Evolutionary conservation across 2,888 invertebrate genomes (phyloP).

Genomic region (Mongoloraphidia duomilia): DNA sequence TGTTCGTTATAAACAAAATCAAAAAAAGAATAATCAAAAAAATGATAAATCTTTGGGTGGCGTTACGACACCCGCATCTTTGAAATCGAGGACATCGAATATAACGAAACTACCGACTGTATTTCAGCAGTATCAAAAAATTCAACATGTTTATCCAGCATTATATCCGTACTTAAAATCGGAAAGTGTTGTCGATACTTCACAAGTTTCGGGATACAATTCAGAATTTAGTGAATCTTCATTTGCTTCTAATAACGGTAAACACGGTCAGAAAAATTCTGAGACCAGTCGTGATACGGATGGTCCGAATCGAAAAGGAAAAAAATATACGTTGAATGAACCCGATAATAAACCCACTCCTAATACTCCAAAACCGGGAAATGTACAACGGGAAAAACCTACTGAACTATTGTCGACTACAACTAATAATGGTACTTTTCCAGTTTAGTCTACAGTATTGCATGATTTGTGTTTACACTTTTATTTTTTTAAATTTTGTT

Average conservation of each 20-base stretch:
- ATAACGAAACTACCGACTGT: slow-evolving; percentile 47
- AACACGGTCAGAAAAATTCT: slow-evolving; percentile 29
- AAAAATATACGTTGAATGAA: slow-evolving; percentile 18
- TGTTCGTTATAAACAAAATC: neutral
- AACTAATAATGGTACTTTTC: neutral
- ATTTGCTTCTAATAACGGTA: slow-evolving; percentile 18
- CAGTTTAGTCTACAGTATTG: too few species aligned
- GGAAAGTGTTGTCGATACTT: slow-evolving; percentile 30
- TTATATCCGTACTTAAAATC: slow-evolving; percentile 34
- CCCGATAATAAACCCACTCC: neutral
- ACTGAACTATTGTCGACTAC: neutral
- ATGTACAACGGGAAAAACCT: slow-evolving; percentile 2
- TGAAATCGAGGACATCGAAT: slow-evolving; percentile 7
- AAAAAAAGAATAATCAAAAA: slow-evolving; percentile 12
- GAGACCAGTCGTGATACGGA: slow-evolving; percentile 31
- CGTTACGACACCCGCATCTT: slow-evolving; percentile 8
- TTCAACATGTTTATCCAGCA: slow-evolving; percentile 64
- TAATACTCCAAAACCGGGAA: neutral
- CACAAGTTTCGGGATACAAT: slow-evolving; percentile 14
- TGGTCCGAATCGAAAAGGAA: slow-evolving; percentile 25
- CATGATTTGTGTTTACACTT: too few species aligned
- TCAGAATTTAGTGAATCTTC: slow-evolving; percentile 23
- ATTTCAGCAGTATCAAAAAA: slow-evolving; percentile 60
- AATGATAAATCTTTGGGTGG: slow-evolving; percentile 9
- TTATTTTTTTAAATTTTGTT: neutral